Evolutionary conservation across 2,888 invertebrate species (phyloP), one percentile per base, ranked within the genome.

Genomic region (Aporophyla lueneburgensis): DNA sequence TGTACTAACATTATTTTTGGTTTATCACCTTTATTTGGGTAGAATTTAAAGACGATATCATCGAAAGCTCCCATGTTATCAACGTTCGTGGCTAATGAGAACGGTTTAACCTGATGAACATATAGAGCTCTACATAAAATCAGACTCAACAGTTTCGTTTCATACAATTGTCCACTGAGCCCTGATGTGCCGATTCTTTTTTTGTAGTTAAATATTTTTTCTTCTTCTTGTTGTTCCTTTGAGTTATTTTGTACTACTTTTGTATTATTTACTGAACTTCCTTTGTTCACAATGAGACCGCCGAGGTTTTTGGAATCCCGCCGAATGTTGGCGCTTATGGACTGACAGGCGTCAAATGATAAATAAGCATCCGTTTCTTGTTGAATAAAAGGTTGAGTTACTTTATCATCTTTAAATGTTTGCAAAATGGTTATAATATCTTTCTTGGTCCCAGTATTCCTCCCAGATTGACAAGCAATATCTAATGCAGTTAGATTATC

Each of bases 101-200:
- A 85, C 40, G 71, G 33, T 19, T 73, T 72, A 46, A 87, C 71
- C 14, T 87, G 70, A 16, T 83, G 63, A 40, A 80, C 74, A 61
- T 75, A 74, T 9, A 84, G 71, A 54, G 82, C 82, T 73, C 85
- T 81, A 21, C 85, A 70, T 58, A 88, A 81, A 61, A 89, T 81
- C 53, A 89, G 72, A 56, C 80, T 83, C 46, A 88, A 75, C 14
- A 89, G 43, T 72, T 89, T 89, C 27, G 85, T 87, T 84, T 89
- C 89, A 46, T 87, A 89, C 5, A 89, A 74, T 74, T 89, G 87
- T 16, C 89, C 89, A 62, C 84, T 75, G 4, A 88, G 62, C 12
- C 84, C 89, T 7, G 85, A 76, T 2, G 87, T 87, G n/a, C 85
- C 87, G 27, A 67, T n/a, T 69, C 81, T 63, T 62, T 86, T 85